Evolutionary conservation across 30 jellyfish, hydroid and myxozoan species (phyloP), one percentile per base, ranked within the genome.

Genomic region (Hydractinia echinata): DNA sequence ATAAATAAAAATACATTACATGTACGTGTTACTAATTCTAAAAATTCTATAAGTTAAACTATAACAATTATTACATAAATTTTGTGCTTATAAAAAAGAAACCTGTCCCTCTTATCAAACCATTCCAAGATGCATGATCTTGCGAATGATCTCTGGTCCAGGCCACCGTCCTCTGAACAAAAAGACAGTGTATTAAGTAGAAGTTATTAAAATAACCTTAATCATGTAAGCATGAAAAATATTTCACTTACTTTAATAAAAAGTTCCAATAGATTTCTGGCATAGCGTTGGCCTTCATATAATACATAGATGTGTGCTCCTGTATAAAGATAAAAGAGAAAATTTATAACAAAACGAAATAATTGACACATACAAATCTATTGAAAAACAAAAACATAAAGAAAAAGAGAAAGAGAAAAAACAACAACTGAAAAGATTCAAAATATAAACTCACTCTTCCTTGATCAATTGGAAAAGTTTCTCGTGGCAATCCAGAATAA

Each of bases 391-490:
- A 7, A 30, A 13, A 13, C 16, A 64, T 13, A 1, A 54, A 15
- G 76, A 7, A 15, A 7, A 50, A 30, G 44, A 30, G 44, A 30
- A 30, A 30, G 44, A 30, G 44, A 30, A 30, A 30, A 30, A 30
- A 30, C 44, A 30, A 30, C 44, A 30, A 30, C 44, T 30, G 2
- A 30, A 30, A 30, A 30, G 44, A 30, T 30, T 30, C 44, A 30
- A 30, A 30, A 30, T 30, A 30, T 30, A 30, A 0, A 11, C 44
- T 14, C 61, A 86, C 98, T 93, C 74, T 79, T 58, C 89, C 94
- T 83, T 91, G 98, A 79, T 91, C 96, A 72, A 91, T 15, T 16
- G 98, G 98, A 72, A 91, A 86, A 16, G 98, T 91, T 73, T 91
- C 98, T 83, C 73, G 67, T 19, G 98, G 98, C 49, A 48, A 78